A percentile compares a stretch with the other conserved stretches of the same genome.
These are phyloP conservation scores for Rhinichthys osculus DNA, from an alignment of 2,797 vertebrate genomes.

Conservation along the genomic window DNA sequence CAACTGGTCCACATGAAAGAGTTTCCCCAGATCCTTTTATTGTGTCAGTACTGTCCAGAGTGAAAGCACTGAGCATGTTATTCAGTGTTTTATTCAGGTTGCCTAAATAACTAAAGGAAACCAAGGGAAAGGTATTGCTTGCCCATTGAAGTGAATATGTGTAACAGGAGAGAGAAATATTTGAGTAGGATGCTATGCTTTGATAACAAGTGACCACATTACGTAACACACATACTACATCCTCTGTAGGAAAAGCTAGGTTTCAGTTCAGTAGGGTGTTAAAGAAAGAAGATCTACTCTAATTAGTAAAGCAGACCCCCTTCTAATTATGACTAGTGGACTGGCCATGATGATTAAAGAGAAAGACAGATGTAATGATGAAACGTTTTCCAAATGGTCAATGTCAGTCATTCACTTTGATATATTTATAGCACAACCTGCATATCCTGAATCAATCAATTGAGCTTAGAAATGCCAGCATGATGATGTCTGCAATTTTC, in stretches of 20 bases:
- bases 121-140: neutral
- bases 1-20: neutral
- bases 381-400: neutral
- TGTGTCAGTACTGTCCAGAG: neutral
- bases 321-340: neutral
- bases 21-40: neutral
- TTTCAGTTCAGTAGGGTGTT: neutral
- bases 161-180: neutral
- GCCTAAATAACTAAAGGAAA: neutral
- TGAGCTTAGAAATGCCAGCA: no score
- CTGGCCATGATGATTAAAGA: neutral
- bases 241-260: neutral
- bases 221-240: neutral
- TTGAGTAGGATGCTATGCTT: conserved; percentile 6
- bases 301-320: neutral
- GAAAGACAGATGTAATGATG: neutral
- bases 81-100: neutral
- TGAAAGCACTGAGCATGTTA: neutral
- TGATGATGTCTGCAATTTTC: neutral
- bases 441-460: neutral
- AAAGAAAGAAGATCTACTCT: neutral
- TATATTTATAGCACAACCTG: neutral
- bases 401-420: neutral
- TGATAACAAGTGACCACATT: neutral
- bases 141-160: neutral